Conservation (phyloP, 2,797 vertebrate genomes). For the Corythornis leucogaster region DNA sequence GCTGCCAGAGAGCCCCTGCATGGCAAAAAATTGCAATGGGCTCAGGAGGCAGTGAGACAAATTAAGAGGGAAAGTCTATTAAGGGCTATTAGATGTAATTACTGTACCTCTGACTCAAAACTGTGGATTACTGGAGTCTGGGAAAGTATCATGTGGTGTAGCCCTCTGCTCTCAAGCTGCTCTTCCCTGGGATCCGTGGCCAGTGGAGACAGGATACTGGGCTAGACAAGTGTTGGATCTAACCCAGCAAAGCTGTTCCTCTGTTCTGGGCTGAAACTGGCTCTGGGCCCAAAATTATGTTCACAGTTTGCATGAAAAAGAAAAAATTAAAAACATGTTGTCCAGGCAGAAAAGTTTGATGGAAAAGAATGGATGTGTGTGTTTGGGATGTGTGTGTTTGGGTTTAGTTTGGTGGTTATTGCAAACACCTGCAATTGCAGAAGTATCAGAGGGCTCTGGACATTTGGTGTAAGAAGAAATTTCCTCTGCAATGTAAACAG, state of each 20-base stretch:
- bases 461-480: background rate
- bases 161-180: background rate
- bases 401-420: background rate
- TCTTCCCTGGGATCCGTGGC: background rate
- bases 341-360: background rate
- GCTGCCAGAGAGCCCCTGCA: rapidly evolving
- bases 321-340: background rate
- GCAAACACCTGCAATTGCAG: background rate
- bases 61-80: background rate
- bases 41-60: background rate
- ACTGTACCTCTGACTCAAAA: constrained; percentile 1
- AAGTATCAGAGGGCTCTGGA: background rate
- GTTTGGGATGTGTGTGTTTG: background rate
- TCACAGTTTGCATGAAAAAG: background rate
- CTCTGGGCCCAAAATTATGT: background rate
- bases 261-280: background rate
- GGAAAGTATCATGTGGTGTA: background rate
- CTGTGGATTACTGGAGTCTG: background rate
- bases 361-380: background rate
- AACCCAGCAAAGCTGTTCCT: background rate
- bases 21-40: background rate
- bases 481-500: background rate
- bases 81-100: constrained; percentile 5
- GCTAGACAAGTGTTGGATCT: background rate
- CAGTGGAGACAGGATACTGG: background rate